These are phyloP conservation scores for Anguilla japonica DNA, from an alignment of 2,113 vertebrate genomes.

Conservation along the genomic window DNA sequence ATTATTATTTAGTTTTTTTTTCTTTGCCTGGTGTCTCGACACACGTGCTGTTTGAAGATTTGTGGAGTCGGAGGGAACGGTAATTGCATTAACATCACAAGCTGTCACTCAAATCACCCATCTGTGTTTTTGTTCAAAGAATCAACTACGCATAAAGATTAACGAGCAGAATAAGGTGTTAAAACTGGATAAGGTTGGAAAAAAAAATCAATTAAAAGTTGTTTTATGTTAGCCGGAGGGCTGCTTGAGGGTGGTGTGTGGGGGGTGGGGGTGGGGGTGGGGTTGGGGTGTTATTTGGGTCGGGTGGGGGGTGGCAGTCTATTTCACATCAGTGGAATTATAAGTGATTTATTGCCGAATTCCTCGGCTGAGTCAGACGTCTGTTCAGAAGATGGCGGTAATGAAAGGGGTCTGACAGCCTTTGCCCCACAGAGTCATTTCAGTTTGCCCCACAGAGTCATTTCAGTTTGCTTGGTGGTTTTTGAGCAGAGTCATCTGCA, in stretches of 20 bases:
- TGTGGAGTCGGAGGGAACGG: neutral
- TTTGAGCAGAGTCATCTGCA: neutral
- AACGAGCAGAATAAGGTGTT: constrained; percentile 4
- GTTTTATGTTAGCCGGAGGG: constrained; percentile 5
- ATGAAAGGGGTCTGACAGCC: neutral
- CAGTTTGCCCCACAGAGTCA: too few species aligned
- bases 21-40: neutral
- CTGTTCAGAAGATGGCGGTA: constrained; percentile 3
- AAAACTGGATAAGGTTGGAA: neutral
- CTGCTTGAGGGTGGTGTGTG: neutral
- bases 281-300: neutral
- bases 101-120: neutral
- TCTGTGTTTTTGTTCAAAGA: neutral
- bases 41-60: neutral
- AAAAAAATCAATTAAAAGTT: neutral
- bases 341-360: neutral
- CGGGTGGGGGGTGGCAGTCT: too few species aligned
- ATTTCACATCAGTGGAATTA: neutral
- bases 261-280: neutral
- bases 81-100: neutral
- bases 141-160: neutral
- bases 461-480: too few species aligned
- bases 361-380: neutral
- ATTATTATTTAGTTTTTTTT: neutral
- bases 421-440: too few species aligned